A percentile compares a stretch with the other conserved stretches of the same genome.
phyloP scores from a whole-genome alignment of 92 coral and sea anemone species.

The Porites rus region DNA sequence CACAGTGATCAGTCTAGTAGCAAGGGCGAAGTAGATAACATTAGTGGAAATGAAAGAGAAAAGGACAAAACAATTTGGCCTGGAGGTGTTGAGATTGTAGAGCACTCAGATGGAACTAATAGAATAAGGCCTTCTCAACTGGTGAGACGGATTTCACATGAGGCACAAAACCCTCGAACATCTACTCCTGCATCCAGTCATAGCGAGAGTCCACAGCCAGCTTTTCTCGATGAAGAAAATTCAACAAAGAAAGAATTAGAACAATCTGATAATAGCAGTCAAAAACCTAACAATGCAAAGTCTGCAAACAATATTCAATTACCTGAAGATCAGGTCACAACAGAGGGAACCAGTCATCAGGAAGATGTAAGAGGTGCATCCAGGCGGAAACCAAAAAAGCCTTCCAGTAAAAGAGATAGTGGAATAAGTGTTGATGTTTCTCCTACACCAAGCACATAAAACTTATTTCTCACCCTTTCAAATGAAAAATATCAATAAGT shows the following conservation, averaged over 20 bases:
- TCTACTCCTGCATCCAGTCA: constrained; percentile 63
- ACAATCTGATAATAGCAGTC: background rate
- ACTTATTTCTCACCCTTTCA: background rate
- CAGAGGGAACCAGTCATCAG: background rate
- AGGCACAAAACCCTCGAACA: constrained; percentile 40
- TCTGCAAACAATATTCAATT: background rate
- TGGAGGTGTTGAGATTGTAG: constrained; percentile 63
- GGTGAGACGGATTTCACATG: constrained; percentile 26
- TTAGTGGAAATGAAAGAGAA: constrained; percentile 22
- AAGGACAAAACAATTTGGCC: constrained; percentile 50
- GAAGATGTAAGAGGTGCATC: background rate
- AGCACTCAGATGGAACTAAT: constrained; percentile 59
- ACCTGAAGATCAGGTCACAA: background rate
- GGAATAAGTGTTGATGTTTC: constrained; percentile 77
- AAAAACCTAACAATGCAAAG: background rate
- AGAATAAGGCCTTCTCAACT: constrained; percentile 42
- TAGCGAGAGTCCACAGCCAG: background rate
- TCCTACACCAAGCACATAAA: constrained; percentile 62
- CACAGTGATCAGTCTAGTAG: constrained; percentile 2
- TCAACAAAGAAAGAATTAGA: constrained; percentile 6
- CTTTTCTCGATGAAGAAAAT: background rate
- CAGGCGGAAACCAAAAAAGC: constrained; percentile 1
- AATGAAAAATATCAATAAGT: too few species aligned
- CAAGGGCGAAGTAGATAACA: constrained; percentile 1
- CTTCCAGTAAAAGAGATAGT: constrained; percentile 70